These are phyloP conservation scores for Drosophila testacea DNA, from an alignment of 2,888 invertebrate genomes.

Conservation along the genomic window DNA sequence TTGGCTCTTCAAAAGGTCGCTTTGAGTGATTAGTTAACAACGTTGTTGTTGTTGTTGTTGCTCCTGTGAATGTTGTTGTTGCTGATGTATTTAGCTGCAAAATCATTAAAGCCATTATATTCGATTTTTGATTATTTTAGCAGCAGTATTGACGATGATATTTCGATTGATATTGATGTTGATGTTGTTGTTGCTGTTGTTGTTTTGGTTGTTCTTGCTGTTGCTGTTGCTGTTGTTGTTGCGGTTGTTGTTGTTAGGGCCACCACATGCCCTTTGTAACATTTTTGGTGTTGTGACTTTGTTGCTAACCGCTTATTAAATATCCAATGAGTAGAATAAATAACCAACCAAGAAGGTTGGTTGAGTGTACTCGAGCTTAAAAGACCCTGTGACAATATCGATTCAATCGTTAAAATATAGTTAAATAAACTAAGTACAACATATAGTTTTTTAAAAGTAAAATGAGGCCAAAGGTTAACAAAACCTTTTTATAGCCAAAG, in stretches of 20 bases:
- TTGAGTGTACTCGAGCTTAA: no score
- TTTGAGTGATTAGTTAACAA: conserved; percentile 40
- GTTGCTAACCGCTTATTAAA: conserved; percentile 77
- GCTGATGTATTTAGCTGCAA: conserved; percentile 24
- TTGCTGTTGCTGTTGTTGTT: no score
- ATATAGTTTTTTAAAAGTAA: no score
- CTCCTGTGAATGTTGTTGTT: conserved; percentile 16
- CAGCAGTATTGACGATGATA: conserved; percentile 20
- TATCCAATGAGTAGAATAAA: conserved; percentile 34
- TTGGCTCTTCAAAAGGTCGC: conserved; percentile 72
- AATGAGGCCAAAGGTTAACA: no score
- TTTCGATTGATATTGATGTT: conserved; percentile 5
- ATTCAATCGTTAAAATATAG: no score
- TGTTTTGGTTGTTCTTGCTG: no score
- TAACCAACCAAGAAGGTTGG: background rate
- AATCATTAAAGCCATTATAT: conserved; percentile 19
- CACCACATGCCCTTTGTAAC: conserved; percentile 42
- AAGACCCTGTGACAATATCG: no score
- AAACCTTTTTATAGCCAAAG: no score
- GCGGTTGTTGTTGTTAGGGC: conserved; percentile 18
- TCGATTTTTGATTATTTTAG: conserved; percentile 55
- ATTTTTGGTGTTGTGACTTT: conserved; percentile 20
- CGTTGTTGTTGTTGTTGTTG: conserved; percentile 32
- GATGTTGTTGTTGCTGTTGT: background rate
- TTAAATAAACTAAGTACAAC: no score